Evolutionary conservation across 2,113 vertebrate genomes (phyloP).

Genomic region (Gavialis gangeticus): DNA sequence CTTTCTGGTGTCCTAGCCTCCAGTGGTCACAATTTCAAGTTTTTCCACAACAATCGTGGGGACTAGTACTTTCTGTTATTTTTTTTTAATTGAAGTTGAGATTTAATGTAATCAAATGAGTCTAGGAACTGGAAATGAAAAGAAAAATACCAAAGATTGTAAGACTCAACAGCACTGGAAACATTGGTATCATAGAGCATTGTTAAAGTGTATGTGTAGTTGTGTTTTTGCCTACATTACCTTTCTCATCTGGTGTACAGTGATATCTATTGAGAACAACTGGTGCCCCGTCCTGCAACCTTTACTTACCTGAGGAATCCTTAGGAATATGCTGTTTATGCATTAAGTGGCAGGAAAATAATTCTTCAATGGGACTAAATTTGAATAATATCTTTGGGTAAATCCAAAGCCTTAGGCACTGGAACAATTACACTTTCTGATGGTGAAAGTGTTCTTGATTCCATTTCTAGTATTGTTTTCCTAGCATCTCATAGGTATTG

Average conservation of each 20-base stretch:
- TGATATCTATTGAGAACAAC: background rate
- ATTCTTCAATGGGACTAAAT: background rate
- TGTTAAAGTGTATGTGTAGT: background rate
- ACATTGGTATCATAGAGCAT: background rate
- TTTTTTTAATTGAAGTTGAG: background rate
- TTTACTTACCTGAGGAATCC: background rate
- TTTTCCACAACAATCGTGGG: background rate
- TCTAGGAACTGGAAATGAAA: background rate
- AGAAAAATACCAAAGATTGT: background rate
- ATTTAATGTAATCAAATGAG: background rate
- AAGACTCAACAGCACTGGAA: background rate
- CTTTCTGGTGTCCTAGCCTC: background rate
- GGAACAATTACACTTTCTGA: background rate
- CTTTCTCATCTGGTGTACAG: background rate
- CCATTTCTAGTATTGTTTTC: background rate
- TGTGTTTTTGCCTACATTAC: background rate
- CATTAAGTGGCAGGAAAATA: background rate
- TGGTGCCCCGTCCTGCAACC: background rate
- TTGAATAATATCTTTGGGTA: background rate
- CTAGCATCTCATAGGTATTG: background rate
- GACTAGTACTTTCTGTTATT: background rate
- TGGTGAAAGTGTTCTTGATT: background rate
- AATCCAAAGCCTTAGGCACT: background rate
- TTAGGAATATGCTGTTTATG: background rate
- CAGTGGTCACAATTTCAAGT: background rate